Base-by-base conservation (phyloP, 2,113 vertebrate species). In the Heterotilapia buettikoferi region DNA sequence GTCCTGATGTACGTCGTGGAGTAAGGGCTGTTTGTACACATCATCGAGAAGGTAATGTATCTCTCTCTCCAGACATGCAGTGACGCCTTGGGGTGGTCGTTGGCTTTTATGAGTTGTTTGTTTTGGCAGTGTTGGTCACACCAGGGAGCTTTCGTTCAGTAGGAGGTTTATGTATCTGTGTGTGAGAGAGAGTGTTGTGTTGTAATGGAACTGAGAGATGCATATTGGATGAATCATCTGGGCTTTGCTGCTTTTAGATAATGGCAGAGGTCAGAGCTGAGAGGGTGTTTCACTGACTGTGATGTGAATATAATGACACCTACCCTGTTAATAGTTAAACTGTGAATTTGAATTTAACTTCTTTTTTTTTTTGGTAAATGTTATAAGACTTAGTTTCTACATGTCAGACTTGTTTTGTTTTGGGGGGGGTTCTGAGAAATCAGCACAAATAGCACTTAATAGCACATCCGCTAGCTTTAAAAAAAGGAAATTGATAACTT, bases 11-110 rank as follows among this genome's bases (percentile, higher is more conserved):
- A 24, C 12, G 13, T 40, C 12, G 11, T 16, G 80, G 89, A 83
- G 80, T 50, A 16, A 84, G 84, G 80, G 83, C 71, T 47, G 29
- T 19, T 76, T 21, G 80, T 57, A 84, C 59, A 19, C 63, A 56
- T 86, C 84, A 63, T 80, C 82, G 14, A 81, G 88, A 47, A 88
- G 84, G 94, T 94, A 90, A 92, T 16, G n/a, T 6, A 14, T 86
- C 73, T n/a, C 40, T 76, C 50, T 19, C 78, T n/a, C 31, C 9
- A 7, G 36, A 59, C 56, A 29, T 13, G 16, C 52, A 26, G 43
- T 29, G 24, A 66, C 52, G 66, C 63, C 83, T 26, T 82, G 8
- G 9, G 57, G 68, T 13, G 33, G 38, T 33, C 10, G 1, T 4
- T 61, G 89, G 52, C 88, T 89, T 86, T 82, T 76, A 82, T 82